Evolutionary conservation across 23 tunicate species (phyloP), one percentile per base, ranked within the genome.

Genomic region (Oikopleura vanhoeffeni): DNA sequence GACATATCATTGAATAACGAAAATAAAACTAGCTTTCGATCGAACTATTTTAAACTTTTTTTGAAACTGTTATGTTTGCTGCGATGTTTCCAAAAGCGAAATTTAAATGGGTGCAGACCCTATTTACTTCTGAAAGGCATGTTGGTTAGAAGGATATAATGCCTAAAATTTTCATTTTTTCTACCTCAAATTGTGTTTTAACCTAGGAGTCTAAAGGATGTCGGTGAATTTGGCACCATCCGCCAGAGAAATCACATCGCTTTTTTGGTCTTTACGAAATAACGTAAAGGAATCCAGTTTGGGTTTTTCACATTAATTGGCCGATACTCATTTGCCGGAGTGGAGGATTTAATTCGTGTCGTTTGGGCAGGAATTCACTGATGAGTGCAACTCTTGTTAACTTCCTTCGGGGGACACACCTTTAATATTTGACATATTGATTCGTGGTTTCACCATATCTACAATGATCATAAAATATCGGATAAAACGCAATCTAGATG

Each of bases 331-430:
- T 85, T 36, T 1, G 90, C 76, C 0, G 87, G 75, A 32, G 98
- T 90, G 3, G 98, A 41, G 85, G 90, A 86, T 84, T 90, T 90
- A 33, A 94, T 85, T 42, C 91, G 77, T 76, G n/a, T 94, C 98
- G 85, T 88, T 94, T 27, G 98, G 98, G 41, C 98, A 94, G 84
- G 90, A 94, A 64, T 88, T 87, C 18, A 90, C 91, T 40, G 94
- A 89, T 84, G 90, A 89, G 24, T 89, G 84, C 39, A 87, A 94
- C 41, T 88, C 96, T 33, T 91, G 86, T 39, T 71, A 67, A 18
- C 87, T 83, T 57, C 98, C 98, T 86, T 94, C 98, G 1, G 91
- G 87, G 92, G 89, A n/a, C n/a, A 83, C 41, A 67, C 64, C 24
- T 49, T 49, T 13, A 49, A 8, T 49, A 24, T 49, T 13, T 24